Base-by-base conservation (phyloP, 2,888 invertebrate species). In the Pteria penguin region DNA sequence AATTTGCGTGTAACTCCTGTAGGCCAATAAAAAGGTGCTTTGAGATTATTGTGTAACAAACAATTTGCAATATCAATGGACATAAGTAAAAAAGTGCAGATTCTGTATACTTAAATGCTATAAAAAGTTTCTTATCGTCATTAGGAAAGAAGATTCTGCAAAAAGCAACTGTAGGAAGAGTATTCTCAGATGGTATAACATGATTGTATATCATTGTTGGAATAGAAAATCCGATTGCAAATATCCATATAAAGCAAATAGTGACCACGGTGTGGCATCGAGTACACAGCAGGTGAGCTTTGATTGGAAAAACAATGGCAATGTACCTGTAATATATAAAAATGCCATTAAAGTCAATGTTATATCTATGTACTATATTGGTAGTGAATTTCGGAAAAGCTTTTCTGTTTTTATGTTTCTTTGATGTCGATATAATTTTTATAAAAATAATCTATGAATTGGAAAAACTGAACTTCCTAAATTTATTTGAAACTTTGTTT, bases 261-360 rank as follows among this genome's bases (percentile, higher is more conserved):
- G 89, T 87, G 11, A 87, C 31, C 3, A 90, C 66, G 3, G 91
- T 89, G 2, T 92, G 86, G 2, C 85, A 77, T 52, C 90, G 81
- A 58, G 90, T 91, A 81, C 92, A 92, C 67, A 91, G 73, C 32
- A 92, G 87, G 83, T 92, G 92, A 1, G 92, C 92, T 75, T 90
- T 88, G 72, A 92, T 90, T 3, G 92, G 92, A 71, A 91, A 91
- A 18, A 93, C 89, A 11, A 92, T 92, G 69, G 92, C 93, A n/a
- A 92, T 88, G 82, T 92, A 92, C 74, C 93, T 93, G 88, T 32
- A 88, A 87, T 14, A 45, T 14, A 18, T 14, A 45, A 45, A 14
- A 45, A 45, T 45, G 18, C 45, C 8, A n/a, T n/a, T n/a, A n/a
- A n/a, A n/a, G n/a, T n/a, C n/a, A n/a, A n/a, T n/a, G n/a, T n/a